A percentile compares a stretch with the other conserved stretches of the same genome.
phyloP scores from a whole-genome alignment of 2,113 vertebrate species.

The Ardeotis arabs region DNA sequence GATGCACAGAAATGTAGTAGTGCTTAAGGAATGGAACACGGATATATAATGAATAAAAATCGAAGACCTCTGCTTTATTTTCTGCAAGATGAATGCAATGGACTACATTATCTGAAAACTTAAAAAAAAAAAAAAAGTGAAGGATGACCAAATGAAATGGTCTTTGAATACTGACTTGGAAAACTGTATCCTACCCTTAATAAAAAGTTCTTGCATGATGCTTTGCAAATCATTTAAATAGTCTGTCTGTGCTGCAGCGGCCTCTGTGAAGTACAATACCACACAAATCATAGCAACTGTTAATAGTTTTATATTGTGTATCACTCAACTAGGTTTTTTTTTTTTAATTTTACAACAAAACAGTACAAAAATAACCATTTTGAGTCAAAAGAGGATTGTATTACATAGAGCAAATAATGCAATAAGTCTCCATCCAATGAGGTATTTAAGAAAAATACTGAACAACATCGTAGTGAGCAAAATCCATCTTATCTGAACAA shows the following conservation, averaged over 20 bases:
- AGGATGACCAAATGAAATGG: not conserved
- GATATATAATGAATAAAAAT: not conserved
- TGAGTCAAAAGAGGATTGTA: not conserved
- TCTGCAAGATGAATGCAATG: not conserved
- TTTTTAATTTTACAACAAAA: not conserved
- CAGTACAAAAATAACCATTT: not conserved
- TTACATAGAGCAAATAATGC: not conserved
- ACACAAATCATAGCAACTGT: not conserved
- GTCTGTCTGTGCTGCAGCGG: not conserved
- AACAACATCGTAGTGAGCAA: not conserved
- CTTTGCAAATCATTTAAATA: not conserved
- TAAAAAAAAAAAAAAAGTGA: not conserved
- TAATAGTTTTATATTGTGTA: not conserved
- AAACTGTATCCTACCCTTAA: not conserved
- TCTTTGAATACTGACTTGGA: not conserved
- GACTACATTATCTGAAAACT: not conserved
- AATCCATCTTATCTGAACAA: not conserved
- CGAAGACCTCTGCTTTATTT: not conserved
- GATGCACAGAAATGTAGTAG: not conserved
- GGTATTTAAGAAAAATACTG: not conserved
- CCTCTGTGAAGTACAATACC: not conserved
- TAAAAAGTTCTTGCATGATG: not conserved
- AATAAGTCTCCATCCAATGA: not conserved
- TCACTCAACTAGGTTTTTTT: not conserved
- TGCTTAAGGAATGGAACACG: not conserved